A percentile compares a stretch with the other conserved stretches of the same genome.
Evolutionary conservation across 2,113 vertebrate species (phyloP).

Genomic region (Rutilus rutilus): DNA sequence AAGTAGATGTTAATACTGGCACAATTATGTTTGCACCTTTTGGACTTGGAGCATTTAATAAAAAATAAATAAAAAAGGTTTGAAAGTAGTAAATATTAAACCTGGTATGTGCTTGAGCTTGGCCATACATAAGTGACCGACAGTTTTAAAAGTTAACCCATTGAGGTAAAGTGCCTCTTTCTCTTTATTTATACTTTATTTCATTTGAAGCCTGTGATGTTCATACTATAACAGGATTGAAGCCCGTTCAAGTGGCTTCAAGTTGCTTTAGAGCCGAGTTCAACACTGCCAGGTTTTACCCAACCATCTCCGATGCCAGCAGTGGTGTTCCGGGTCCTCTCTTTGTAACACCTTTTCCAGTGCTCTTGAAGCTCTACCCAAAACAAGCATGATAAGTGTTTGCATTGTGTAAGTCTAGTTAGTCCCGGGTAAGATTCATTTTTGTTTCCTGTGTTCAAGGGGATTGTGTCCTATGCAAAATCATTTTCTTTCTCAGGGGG

Average conservation of each 20-base stretch:
- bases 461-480: slow-evolving; percentile 45
- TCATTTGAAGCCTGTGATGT: neutral
- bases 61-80: neutral
- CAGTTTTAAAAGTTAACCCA: neutral
- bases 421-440: slow-evolving; percentile 89
- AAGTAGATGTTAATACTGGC: neutral
- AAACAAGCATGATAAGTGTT: slow-evolving; percentile 93
- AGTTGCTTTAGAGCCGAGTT: slow-evolving; percentile 36
- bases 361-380: slow-evolving; percentile 86
- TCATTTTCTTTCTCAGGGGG: slow-evolving; percentile 6
- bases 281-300: slow-evolving; percentile 50
- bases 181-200: slow-evolving; percentile 19
- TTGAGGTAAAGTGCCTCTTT: neutral
- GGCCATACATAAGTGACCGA: neutral
- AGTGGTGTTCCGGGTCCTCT: slow-evolving; percentile 86
- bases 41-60: neutral
- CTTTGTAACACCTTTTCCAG: slow-evolving; percentile 84
- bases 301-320: slow-evolving; percentile 82
- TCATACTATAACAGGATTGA: neutral
- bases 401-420: slow-evolving; percentile 86
- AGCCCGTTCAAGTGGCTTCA: slow-evolving; percentile 8
- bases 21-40: slow-evolving; percentile 22
- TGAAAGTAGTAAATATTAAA: slow-evolving; percentile 14
- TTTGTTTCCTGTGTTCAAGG: slow-evolving; percentile 91
- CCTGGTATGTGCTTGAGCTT: slow-evolving; percentile 55